Evolutionary conservation across 2,888 invertebrate species (phyloP), one percentile per base, ranked within the genome.

Genomic region (Uropetala carovei): DNA sequence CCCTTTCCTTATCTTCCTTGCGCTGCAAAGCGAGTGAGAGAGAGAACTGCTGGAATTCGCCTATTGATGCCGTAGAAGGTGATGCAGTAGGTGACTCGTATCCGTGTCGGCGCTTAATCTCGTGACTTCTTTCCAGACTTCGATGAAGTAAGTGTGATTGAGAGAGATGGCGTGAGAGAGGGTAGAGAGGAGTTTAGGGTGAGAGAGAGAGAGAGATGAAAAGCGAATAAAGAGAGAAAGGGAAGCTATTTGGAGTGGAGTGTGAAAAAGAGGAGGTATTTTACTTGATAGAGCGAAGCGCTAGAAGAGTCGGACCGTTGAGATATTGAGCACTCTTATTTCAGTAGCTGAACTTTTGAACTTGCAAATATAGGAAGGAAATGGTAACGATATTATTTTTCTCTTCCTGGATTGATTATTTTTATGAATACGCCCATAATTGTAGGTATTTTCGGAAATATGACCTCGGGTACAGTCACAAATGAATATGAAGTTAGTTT

Each of bases 101-200:
- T 75, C 75, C 75, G 75, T 75, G 75, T 22, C 75, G 75, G 27
- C n/a, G 22, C 75, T 75, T 75, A 75, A 75, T 75, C 75, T 27
- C n/a, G 5, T 18, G 75, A 75, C 75, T 75, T 75, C 27, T 22
- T 27, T 27, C 13, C 75, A 27, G 22, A 22, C 27, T 22, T 11
- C 22, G 75, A 0, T 14, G 64, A 16, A 75, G 43, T 75, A 27
- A 75, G 75, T 75, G 22, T 75, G 75, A 75, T 75, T 27, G 75
- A 75, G 27, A 27, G 75, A 75, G 75, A 75, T 13, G 68, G n/a
- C 18, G 68, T 68, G n/a, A 68, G n/a, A 18, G 68, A 18, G 68
- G 75, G 22, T 13, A 13, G 14, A 75, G 22, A 27, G 22, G 22
- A 9, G 27, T 43, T 43, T 43, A 75, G 27, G 27, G 68, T 0